Evolutionary conservation across 2,797 vertebrate genomes (phyloP).

Genomic region (Luscinia megarhynchos): DNA sequence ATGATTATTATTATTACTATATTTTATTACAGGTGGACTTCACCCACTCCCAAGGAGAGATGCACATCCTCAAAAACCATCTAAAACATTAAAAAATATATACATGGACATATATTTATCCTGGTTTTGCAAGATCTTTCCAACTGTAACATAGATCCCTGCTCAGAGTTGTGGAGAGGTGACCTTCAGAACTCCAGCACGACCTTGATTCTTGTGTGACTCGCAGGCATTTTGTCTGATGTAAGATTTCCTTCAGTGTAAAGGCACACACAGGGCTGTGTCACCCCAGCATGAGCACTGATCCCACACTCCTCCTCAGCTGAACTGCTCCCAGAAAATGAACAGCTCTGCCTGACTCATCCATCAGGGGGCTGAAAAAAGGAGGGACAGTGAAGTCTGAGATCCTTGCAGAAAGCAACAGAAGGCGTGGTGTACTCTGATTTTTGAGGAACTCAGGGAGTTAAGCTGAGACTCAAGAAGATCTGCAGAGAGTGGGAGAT

Average conservation of each 20-base stretch:
- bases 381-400: not conserved
- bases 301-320: not conserved
- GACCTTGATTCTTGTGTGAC: not conserved
- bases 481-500: not conserved
- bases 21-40: not conserved
- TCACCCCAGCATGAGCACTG: too few species aligned
- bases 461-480: not conserved
- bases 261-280: not conserved
- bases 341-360: not conserved
- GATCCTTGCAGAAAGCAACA: not conserved
- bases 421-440: not conserved
- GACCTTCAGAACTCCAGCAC: not conserved
- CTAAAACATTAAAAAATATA: not conserved
- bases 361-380: not conserved
- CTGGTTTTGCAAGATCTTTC: not conserved
- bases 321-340: not conserved
- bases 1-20: too few species aligned
- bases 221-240: not conserved
- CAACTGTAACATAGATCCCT: accelerated
- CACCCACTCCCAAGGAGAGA: not conserved
- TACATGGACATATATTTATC: accelerated
- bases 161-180: not conserved
- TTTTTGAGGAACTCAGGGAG: not conserved
- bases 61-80: not conserved
- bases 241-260: not conserved